Base-by-base conservation (phyloP, 2,113 vertebrate species). In the Peromyscus maniculatus region DNA sequence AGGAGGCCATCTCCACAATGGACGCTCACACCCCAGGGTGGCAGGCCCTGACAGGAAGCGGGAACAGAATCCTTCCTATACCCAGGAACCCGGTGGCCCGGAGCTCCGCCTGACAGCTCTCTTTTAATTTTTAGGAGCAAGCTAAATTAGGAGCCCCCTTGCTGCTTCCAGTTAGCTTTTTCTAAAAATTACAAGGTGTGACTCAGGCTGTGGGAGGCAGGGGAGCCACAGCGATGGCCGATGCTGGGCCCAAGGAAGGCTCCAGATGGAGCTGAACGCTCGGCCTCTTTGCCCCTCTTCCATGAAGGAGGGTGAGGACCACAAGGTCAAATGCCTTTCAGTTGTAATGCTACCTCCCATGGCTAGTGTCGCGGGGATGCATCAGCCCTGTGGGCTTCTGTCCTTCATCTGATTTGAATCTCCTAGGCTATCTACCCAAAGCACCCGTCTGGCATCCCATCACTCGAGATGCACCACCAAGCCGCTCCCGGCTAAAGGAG, bases 91-190 rank as follows among this genome's bases (percentile, higher is more conserved):
- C 33, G n/a, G 46, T 16, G 3, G 24, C 64, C 6, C 31, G 3
- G 57, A 46, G 21, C 74, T 46, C 52, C 3, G 2, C 49, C 39
- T 71, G 33, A 33, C 15, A 31, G 49, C 57, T 62, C 33, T 57
- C 69, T 33, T 80, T 91, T 33, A 19, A 75, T 74, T 75, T 74
- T 75, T 55, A 92, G 94, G 79, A 87, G 62, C 21, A 64, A 86
- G 71, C 21, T 55, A 86, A 84, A 49, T 3, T 62, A 15, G 87
- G 83, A 80, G 46, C 78, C 80, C 55, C 49, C 55, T 52, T 66
- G 49, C 28, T 57, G 13, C 49, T 79, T 79, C 69, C 64, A 33
- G 59, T 95, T 62, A 52, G 39, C 57, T 89, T 66, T 86, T 46
- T 46, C 88, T 74, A 79, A 87, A 94, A n/a, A 55, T 46, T 24